Evolutionary conservation across 2,797 vertebrate genomes (phyloP), one percentile per base, ranked within the genome.

Genomic region (Botia kubotai): DNA sequence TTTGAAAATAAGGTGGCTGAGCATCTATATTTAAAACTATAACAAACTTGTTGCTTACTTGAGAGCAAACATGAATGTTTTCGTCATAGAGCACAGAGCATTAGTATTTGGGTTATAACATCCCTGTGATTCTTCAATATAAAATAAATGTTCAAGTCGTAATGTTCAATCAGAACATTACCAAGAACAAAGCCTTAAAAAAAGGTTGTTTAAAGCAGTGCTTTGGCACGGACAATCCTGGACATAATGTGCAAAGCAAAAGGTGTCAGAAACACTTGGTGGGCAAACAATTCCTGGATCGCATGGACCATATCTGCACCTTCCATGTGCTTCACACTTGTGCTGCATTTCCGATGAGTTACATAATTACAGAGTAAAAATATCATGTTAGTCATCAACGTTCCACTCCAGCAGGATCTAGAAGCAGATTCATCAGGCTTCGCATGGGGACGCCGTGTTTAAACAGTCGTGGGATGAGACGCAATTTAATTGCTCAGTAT

Each of bases 341-440:
- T 87, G 84, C 80, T 83, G 83, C 82, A 72, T 89, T 88, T 89
- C 87, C 87, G 85, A 87, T 84, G 86, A 82, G 83, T 89, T 89
- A 86, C 87, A 88, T 89, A 89, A 89, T 89, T 86, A 87, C 84
- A 23, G 86, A 87, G 82, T 87, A 89, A 88, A 89, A 89, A 89
- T 89, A 89, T 87, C 88, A 85, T 79, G 78, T 89, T 88, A 89
- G 86, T 89, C 88, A 89, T 88, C 87, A 72, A 73, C 66, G 58
- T 77, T 65, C 67, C 26, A 43, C 79, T 84, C 76, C 76, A 43
- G 70, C 12, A 74, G 80, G 82, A 82, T 84, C 78, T 77, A 83
- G 79, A 84, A 79, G 82, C 84, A 84, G 82, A 84, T 83, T 85
- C 82, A 55, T 71, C 75, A 82, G 81, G 33, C 85, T 71, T 79